Conservation (phyloP, 2,888 invertebrate species). For the Melinaea menophilus region DNA sequence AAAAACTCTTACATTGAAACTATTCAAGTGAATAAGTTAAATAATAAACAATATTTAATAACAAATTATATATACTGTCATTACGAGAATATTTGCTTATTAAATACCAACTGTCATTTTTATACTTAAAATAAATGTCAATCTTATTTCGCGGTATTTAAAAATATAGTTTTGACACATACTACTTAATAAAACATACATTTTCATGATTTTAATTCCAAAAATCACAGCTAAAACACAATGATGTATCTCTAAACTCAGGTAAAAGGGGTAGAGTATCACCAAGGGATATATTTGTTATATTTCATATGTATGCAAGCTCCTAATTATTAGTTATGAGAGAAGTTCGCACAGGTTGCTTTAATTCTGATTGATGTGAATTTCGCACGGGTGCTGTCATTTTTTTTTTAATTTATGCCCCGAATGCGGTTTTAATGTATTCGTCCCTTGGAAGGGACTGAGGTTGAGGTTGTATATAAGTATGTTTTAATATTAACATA, state of each 20-base stretch:
- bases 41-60: too few relatives aligned
- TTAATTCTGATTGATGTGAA: constrained; percentile 46
- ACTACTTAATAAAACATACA: neutral
- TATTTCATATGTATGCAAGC: constrained; percentile 35
- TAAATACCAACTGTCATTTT: too few relatives aligned
- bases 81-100: too few relatives aligned
- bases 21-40: too few relatives aligned
- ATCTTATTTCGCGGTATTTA: too few relatives aligned
- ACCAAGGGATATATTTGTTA: constrained; percentile 43
- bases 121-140: too few relatives aligned
- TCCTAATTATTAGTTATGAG: constrained; percentile 46
- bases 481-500: neutral
- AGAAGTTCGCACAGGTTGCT: constrained; percentile 36
- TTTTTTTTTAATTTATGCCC: constrained; percentile 24
- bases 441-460: constrained; percentile 6
- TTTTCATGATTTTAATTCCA: neutral
- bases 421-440: constrained; percentile 15
- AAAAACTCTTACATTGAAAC: too few relatives aligned
- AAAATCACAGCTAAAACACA: constrained; percentile 1
- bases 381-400: constrained; percentile 30
- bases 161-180: too few relatives aligned
- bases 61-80: too few relatives aligned
- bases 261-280: constrained; percentile 26
- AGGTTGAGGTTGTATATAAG: neutral
- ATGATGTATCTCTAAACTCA: constrained; percentile 17